These are phyloP conservation scores for Scaptomyza parva DNA, from an alignment of 2,888 invertebrate species.

Conservation along the genomic window DNA sequence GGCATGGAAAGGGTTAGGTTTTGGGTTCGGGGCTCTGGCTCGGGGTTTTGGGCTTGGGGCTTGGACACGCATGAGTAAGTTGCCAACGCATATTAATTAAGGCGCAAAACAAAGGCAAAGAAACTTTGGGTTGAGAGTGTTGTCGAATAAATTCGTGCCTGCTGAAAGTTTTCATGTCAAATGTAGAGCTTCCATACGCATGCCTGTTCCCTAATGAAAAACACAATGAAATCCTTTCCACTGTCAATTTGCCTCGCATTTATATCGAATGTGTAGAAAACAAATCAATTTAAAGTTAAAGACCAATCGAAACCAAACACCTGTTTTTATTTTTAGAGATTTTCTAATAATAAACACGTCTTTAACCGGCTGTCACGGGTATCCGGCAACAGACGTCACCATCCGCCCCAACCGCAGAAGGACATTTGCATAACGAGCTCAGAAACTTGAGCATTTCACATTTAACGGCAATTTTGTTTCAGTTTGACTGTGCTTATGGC, in stretches of 20 bases:
- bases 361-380: slow-evolving; percentile 21
- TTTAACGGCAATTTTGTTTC: slow-evolving; percentile 24
- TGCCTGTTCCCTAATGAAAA: slow-evolving; percentile 25
- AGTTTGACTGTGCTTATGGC: slow-evolving; percentile 11
- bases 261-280: not conserved
- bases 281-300: slow-evolving; percentile 13
- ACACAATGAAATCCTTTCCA: slow-evolving; percentile 48
- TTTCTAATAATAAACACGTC: slow-evolving; percentile 6
- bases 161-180: slow-evolving; percentile 38
- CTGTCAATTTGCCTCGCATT: not conserved
- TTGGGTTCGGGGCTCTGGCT: not conserved
- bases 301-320: slow-evolving; percentile 25
- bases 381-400: slow-evolving; percentile 26
- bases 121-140: slow-evolving; percentile 21
- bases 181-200: not conserved
- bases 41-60: not conserved
- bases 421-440: slow-evolving; percentile 44
- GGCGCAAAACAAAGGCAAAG: slow-evolving; percentile 49
- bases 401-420: slow-evolving; percentile 1
- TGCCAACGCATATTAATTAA: slow-evolving; percentile 74
- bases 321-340: slow-evolving; percentile 11
- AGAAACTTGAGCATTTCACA: slow-evolving; percentile 4
- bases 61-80: slow-evolving; percentile 53
- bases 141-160: slow-evolving; percentile 38
- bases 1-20: not conserved